Conservation (phyloP, 2,797 vertebrate genomes). For the Neopelma chrysocephalum region DNA sequence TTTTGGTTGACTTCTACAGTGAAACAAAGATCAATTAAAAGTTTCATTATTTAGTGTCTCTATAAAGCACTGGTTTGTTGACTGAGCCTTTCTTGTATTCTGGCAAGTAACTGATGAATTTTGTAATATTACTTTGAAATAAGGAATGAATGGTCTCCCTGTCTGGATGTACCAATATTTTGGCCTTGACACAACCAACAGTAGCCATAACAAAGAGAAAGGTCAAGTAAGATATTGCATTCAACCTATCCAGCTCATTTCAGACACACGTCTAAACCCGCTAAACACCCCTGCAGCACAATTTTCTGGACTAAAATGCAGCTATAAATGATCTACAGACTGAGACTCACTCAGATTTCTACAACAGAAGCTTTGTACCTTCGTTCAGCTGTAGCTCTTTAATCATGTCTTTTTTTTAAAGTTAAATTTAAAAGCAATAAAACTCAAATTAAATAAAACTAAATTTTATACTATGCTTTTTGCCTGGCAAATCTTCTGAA, state of each 20-base stretch:
- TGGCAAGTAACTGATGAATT: neutral
- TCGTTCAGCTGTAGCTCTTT: slow-evolving; percentile 6
- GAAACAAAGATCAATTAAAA: neutral
- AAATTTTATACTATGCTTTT: slow-evolving; percentile 12
- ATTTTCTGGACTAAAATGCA: neutral
- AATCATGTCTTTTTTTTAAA: slow-evolving; percentile 14
- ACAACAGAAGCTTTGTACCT: slow-evolving; percentile 32
- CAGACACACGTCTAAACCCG: neutral
- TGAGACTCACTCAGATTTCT: neutral
- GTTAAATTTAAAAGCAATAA: slow-evolving; percentile 64
- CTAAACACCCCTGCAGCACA: neutral
- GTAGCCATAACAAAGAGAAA: neutral
- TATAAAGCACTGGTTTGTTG: neutral
- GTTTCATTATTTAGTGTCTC: neutral
- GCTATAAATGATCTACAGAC: neutral
- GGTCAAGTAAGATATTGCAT: neutral
- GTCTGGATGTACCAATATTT: neutral
- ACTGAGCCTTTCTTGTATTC: neutral
- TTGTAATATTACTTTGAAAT: neutral
- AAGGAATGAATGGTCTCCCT: neutral
- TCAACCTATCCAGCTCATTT: neutral
- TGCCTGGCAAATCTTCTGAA: slow-evolving; percentile 45
- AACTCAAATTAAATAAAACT: slow-evolving; percentile 68
- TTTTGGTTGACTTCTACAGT: neutral
- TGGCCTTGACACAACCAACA: neutral